Evolutionary conservation across 2,113 vertebrate genomes (phyloP), one percentile per base, ranked within the genome.

Genomic region (Dermatemys mawii): DNA sequence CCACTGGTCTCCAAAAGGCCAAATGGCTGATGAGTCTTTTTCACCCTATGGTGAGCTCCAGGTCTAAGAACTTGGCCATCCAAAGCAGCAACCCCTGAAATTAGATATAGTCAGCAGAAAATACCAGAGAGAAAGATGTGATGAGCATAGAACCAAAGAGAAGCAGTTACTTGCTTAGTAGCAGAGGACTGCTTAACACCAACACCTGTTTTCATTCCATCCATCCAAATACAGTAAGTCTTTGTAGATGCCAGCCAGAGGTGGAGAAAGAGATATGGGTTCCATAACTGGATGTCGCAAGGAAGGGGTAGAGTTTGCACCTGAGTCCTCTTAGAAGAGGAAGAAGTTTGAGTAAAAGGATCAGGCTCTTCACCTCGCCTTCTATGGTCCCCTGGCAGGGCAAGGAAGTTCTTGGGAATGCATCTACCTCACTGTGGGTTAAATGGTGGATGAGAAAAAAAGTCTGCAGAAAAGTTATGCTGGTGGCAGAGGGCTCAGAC

Each of bases 281-380:
- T 83, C 41, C 83, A 84, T 0, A 0, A 63, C 32, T 11, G 84
- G 26, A 78, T 0, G 0, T 0, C 49, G 2, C 8, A n/a, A 67
- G 17, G 60, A 67, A n/a, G 35, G 19, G 14, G 35, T 9, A n/a
- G 60, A 67, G 32, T 67, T 67, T 67, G 16, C 35, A 35, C 60
- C 35, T n/a, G 19, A 67, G 32, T 35, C 7, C 35, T n/a, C 35
- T 35, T 67, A 85, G 88, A 91, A 83, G 67, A 81, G 81, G 24
- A 11, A 29, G 24, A 94, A 41, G 11, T 80, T 22, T 0, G 1
- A 86, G 75, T 63, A 44, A 73, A 67, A 86, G 21, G 48, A 81
- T 16, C 35, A 67, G 41, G 29, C 29, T 90, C 21, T 11, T 53
- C 22, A 79, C n/a, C 83, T 49, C 4, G 10, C 78, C 38, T 57